Evolutionary conservation across 2,113 vertebrate species (phyloP).

Genomic region (pig (Sus scrofa)): DNA sequence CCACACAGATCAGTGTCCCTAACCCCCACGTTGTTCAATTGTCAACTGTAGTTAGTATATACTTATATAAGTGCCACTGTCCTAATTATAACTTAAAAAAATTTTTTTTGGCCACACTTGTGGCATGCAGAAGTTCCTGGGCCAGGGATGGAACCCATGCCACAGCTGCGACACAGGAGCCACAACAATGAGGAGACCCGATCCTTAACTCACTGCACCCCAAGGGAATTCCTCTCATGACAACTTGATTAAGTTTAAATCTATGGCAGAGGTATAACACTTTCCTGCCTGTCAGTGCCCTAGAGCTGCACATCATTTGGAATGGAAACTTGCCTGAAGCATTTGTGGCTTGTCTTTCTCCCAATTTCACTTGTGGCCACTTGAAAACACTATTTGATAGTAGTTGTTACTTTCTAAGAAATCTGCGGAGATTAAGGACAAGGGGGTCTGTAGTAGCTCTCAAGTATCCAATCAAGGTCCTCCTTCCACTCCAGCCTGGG

Average conservation of each 20-base stretch:
- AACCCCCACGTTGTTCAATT: not conserved
- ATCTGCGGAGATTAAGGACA: not conserved
- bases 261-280: not conserved
- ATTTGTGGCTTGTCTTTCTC: not conserved
- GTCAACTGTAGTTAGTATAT: not conserved
- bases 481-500: not conserved
- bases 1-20: not conserved
- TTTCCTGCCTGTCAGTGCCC: not conserved
- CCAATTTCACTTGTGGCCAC: not conserved
- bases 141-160: too few species aligned
- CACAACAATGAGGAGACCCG: too few species aligned
- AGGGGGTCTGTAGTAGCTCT: not conserved
- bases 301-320: not conserved
- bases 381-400: not conserved
- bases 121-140: too few species aligned
- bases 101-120: too few species aligned
- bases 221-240: not conserved
- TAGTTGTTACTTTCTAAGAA: not conserved
- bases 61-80: not conserved
- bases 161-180: too few species aligned
- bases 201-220: too few species aligned
- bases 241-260: constrained; percentile 55
- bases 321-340: not conserved
- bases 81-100: not conserved
- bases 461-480: not conserved